Evolutionary conservation across 2,888 invertebrate genomes (phyloP), one percentile per base, ranked within the genome.

Genomic region (Eilema depressum): DNA sequence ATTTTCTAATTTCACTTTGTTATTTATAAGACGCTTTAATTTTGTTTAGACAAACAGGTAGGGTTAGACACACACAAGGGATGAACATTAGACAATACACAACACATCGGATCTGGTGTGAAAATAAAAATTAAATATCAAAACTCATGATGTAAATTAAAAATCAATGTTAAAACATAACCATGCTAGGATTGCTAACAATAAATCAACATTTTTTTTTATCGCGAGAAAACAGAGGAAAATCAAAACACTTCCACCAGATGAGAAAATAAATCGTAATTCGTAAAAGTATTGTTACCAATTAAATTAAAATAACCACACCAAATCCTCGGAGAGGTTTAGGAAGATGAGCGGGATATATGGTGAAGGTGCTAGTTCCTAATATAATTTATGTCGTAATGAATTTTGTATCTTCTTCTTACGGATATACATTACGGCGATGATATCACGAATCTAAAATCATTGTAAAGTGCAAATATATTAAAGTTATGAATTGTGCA

Each of bases 41-140:
- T 92, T 93, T 87, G 83, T 92, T 93, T 86, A 93, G 93, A 95
- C 95, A 95, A 94, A 95, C 94, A 94, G 95, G 95, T 94, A 92
- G 96, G 96, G 96, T 97, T 94, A 97, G 97, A 97, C 97, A 97
- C 97, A 98, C 98, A 98, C 97, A 97, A 97, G 96, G 97, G 97
- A 97, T 96, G 96, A 97, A 97, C 97, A 97, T 97, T 97, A 97
- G 97, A 98, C 97, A 97, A 97, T 97, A 98, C 98, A 98, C 98
- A 98, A 96, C 94, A 95, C 95, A 93, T 94, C 94, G 93, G 94
- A 94, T 95, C 95, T 95, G 96, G 95, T 95, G 95, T 94, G 95
- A 95, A 93, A 92, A 88, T 88, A 92, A 91, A 86, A 89, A 88
- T 84, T 86, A 82, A 86, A 79, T 85, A 14, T 63, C n/a, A 89